Evolutionary conservation across 2,888 invertebrate genomes (phyloP).

Genomic region (Napeogenes inachia): DNA sequence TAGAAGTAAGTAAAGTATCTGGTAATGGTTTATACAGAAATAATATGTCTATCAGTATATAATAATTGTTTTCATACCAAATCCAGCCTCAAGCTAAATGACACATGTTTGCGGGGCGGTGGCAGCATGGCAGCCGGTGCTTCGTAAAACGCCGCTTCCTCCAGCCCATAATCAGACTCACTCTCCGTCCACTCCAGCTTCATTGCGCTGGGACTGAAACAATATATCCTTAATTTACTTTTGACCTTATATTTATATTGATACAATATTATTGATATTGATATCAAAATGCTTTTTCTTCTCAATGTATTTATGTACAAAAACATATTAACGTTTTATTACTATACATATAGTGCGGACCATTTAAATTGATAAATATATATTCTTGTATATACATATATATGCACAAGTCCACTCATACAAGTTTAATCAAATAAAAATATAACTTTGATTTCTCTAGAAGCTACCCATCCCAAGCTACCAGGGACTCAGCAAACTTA

Average conservation of each 20-base stretch:
- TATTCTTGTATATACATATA: no score
- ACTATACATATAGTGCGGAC: no score
- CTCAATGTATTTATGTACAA: no score
- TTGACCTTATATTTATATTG: no score
- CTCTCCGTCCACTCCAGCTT: conserved; percentile 80
- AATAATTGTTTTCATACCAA: conserved; percentile 49
- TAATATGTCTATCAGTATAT: conserved; percentile 5
- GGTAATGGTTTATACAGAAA: neutral
- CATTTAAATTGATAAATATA: no score
- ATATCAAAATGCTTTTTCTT: no score
- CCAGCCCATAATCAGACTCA: conserved; percentile 81
- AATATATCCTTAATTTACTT: conserved; percentile 17
- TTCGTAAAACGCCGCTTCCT: conserved; percentile 85
- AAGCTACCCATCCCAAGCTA: conserved; percentile 11
- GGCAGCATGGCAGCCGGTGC: conserved; percentile 69
- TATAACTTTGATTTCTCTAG: conserved; percentile 4
- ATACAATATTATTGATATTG: no score
- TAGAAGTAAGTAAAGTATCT: no score
- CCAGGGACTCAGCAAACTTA: neutral
- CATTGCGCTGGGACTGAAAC: conserved; percentile 76
- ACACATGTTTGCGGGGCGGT: conserved; percentile 69
- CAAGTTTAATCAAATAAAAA: neutral
- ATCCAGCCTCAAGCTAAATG: conserved; percentile 68
- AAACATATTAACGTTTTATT: no score
- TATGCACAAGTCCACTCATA: no score